Percentiles rank a stretch among this genome's conserved stretches.
Conservation (phyloP, 2,888 invertebrate species). For the Melieria omissa region DNA sequence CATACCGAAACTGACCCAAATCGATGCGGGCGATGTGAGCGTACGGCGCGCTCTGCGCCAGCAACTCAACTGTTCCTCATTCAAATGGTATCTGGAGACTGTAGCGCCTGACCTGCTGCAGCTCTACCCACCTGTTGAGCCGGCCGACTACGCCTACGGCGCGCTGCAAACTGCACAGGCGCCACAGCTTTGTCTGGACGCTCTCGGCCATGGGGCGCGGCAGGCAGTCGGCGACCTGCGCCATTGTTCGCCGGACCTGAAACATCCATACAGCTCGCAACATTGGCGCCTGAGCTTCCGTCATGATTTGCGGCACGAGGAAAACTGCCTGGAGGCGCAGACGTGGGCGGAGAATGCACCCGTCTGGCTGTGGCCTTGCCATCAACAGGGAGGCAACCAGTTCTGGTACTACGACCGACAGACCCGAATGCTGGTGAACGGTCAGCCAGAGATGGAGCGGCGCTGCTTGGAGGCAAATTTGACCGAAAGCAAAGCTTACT, state of each 20-base stretch:
- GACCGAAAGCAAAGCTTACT: slow-evolving; percentile 71
- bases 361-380: slow-evolving; percentile 86
- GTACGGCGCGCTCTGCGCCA: slow-evolving; percentile 79
- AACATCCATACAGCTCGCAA: slow-evolving; percentile 55
- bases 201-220: slow-evolving; percentile 63
- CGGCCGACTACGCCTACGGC: slow-evolving; percentile 82
- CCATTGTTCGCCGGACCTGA: slow-evolving; percentile 53
- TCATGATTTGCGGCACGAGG: slow-evolving; percentile 67
- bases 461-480: slow-evolving; percentile 82
- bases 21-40: slow-evolving; percentile 83
- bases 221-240: slow-evolving; percentile 55
- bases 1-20: slow-evolving; percentile 76
- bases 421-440: slow-evolving; percentile 55
- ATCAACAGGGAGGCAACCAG: slow-evolving; percentile 92
- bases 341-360: slow-evolving; percentile 75
- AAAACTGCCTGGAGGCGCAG: slow-evolving; percentile 88
- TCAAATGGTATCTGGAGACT: slow-evolving; percentile 94
- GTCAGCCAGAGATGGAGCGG: slow-evolving; percentile 62
- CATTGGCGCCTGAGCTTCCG: slow-evolving; percentile 57
- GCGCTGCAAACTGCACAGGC: slow-evolving; percentile 75
- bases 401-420: slow-evolving; percentile 84
- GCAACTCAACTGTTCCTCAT: slow-evolving; percentile 84
- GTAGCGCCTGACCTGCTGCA: slow-evolving; percentile 88
- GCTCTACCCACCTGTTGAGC: slow-evolving; percentile 91
- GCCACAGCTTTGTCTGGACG: slow-evolving; percentile 78